Evolutionary conservation across 1,140 invertebrate genomes (phyloP).

Genomic region (Plutomurus gul): DNA sequence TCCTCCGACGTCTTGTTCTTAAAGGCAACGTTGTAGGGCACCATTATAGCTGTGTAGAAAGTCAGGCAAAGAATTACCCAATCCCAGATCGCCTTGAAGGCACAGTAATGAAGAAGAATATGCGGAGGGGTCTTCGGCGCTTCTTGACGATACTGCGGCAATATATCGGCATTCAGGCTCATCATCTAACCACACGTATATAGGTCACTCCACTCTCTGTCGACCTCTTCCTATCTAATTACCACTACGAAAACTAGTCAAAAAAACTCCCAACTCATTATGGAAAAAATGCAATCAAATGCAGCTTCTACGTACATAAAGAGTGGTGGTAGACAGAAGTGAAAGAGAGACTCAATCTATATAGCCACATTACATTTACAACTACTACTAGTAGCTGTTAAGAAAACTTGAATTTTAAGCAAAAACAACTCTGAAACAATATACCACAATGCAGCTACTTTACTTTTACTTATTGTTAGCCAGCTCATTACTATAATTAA

Average conservation of each 20-base stretch:
- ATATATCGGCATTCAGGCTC: slow-evolving; percentile 92
- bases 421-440: no score
- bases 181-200: slow-evolving; percentile 74
- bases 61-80: slow-evolving; percentile 99
- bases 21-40: slow-evolving; percentile 99
- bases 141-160: slow-evolving; percentile 99
- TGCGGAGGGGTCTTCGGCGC: slow-evolving; percentile 98
- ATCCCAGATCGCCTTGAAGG: slow-evolving; percentile 97
- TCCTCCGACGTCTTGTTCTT: slow-evolving; percentile 99
- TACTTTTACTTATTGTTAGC: no score
- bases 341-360: no score
- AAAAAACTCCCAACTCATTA: slow-evolving; percentile 17
- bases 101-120: slow-evolving; percentile 96
- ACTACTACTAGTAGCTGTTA: no score
- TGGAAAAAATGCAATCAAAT: slow-evolving; percentile 3
- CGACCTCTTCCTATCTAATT: slow-evolving; percentile 26
- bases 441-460: no score
- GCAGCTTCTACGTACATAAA: no score
- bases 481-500: no score
- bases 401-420: no score
- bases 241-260: slow-evolving; percentile 2
- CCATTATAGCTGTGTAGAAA: slow-evolving; percentile 99
- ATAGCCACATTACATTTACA: no score
- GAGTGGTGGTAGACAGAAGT: no score
- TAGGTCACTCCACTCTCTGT: slow-evolving; percentile 25